These are phyloP conservation scores for Melitaea athalia DNA, from an alignment of 2,888 invertebrate genomes.

Conservation along the genomic window DNA sequence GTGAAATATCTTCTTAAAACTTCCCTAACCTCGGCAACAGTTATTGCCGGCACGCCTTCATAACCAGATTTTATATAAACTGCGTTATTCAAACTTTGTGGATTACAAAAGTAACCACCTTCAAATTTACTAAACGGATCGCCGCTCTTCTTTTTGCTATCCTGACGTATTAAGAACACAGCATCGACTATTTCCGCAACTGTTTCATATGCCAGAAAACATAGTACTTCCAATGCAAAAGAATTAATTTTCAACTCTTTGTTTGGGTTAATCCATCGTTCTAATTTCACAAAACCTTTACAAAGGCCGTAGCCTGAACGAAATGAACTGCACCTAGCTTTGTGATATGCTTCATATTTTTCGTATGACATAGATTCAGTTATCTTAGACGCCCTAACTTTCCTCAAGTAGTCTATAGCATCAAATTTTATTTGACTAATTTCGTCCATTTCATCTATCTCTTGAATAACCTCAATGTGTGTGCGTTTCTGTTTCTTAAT, in stretches of 20 bases:
- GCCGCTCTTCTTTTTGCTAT: slow-evolving; percentile 85
- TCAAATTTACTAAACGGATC: slow-evolving; percentile 87
- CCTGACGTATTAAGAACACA: slow-evolving; percentile 90
- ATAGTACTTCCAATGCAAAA: slow-evolving; percentile 88
- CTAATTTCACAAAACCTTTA: slow-evolving; percentile 81
- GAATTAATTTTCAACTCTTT: slow-evolving; percentile 83
- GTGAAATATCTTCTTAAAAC: slow-evolving; percentile 88
- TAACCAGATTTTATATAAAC: slow-evolving; percentile 82
- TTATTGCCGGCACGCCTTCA: slow-evolving; percentile 87
- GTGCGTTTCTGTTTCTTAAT: slow-evolving; percentile 69
- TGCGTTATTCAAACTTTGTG: slow-evolving; percentile 80
- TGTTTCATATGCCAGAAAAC: slow-evolving; percentile 94
- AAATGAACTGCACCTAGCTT: slow-evolving; percentile 90
- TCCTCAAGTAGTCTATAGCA: slow-evolving; percentile 80
- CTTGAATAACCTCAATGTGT: slow-evolving; percentile 78
- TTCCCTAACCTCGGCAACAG: slow-evolving; percentile 91
- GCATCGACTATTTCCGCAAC: slow-evolving; percentile 94
- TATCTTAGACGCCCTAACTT: slow-evolving; percentile 82
- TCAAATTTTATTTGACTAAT: slow-evolving; percentile 79
- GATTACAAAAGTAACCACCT: slow-evolving; percentile 85
- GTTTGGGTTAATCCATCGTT: slow-evolving; percentile 84
- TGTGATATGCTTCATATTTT: slow-evolving; percentile 89
- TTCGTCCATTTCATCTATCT: slow-evolving; percentile 81
- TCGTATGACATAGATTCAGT: slow-evolving; percentile 78
- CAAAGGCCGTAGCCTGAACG: slow-evolving; percentile 72